Evolutionary conservation across 2,888 invertebrate genomes (phyloP).

Genomic region (Tachystola acroxantha): DNA sequence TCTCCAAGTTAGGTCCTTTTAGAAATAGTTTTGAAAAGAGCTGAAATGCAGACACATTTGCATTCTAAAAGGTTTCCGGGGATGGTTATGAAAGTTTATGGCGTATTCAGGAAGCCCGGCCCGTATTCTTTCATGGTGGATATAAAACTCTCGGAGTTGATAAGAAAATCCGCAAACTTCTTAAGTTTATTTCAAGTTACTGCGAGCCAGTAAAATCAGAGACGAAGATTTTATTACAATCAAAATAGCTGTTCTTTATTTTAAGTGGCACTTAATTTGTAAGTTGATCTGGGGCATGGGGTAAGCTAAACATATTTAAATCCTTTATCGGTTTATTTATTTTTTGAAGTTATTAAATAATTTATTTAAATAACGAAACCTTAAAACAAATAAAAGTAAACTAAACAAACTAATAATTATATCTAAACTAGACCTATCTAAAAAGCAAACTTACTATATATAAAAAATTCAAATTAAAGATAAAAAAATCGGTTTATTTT

Average conservation of each 20-base stretch:
- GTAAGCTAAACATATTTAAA: no score
- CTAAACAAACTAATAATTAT: no score
- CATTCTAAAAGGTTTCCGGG: conserved; percentile 55
- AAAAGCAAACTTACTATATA: no score
- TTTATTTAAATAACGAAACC: no score
- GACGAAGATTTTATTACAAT: background rate
- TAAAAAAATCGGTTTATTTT: no score
- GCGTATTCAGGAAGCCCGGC: conserved; percentile 26
- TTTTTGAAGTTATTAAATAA: no score
- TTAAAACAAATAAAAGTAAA: no score
- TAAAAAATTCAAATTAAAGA: no score
- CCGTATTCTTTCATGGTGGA: conserved; percentile 10
- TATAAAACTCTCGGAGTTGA: conserved; percentile 2
- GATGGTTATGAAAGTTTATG: conserved; percentile 49
- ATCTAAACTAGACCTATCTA: no score
- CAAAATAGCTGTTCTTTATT: background rate
- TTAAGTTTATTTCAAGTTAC: background rate
- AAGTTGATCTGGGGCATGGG: no score
- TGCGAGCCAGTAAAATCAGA: background rate
- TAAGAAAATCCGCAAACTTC: background rate
- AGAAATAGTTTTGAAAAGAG: conserved; percentile 62
- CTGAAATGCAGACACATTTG: conserved; percentile 64
- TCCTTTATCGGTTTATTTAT: no score
- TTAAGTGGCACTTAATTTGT: background rate
- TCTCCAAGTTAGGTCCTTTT: conserved; percentile 48